Base-by-base conservation (phyloP, 2,797 vertebrate species). In the Pseudochaenichthys georgianus region DNA sequence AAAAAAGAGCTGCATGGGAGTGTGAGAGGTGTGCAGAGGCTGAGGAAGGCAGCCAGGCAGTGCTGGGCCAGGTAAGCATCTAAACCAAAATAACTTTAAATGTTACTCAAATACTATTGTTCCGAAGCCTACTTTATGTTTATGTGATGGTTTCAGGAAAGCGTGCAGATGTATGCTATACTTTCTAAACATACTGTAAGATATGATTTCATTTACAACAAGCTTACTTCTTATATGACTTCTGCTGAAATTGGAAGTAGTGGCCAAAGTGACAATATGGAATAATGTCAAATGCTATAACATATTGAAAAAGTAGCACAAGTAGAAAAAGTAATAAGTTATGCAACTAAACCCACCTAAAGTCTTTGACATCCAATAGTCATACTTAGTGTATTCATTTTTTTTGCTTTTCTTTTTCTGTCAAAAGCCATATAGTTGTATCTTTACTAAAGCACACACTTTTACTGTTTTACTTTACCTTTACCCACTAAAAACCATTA, bases 61-160 rank as follows among this genome's bases (percentile, higher is more conserved):
- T 52, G 83, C 82, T 94, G 91, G 92, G 83, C 83, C 51, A 92
- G 86, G 94, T 95, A 46, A 87, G 83, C 21, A 54, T 41, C 38
- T 17, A 10, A 10, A 13, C 16, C 19, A 10, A 13, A 19, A 43
- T 7, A 42, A 23, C 38, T 43, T 13, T 6, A 21, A 9, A 64
- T 38, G 46, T 48, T 63, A 19, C 61, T 31, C 28, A 19, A 34
- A 63, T 19, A 62, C 59, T 28, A 23, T 15, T 15, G 1, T 43
- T 5, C 15, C 0, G 42, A 46, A 21, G 21, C 1, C 8, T 41
- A 38, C 6, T 38, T 38, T 38, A 38, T 38, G 34, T 38, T 43
- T 23, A 42, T 1, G 12, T 7, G 3, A 64, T 38, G 34, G 10
- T 38, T 23, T 28, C 28, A 28, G 28, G 28, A 28, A 28, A 28